Conservation (phyloP, 2,113 vertebrate genomes). For the Catharus bicknelli region DNA sequence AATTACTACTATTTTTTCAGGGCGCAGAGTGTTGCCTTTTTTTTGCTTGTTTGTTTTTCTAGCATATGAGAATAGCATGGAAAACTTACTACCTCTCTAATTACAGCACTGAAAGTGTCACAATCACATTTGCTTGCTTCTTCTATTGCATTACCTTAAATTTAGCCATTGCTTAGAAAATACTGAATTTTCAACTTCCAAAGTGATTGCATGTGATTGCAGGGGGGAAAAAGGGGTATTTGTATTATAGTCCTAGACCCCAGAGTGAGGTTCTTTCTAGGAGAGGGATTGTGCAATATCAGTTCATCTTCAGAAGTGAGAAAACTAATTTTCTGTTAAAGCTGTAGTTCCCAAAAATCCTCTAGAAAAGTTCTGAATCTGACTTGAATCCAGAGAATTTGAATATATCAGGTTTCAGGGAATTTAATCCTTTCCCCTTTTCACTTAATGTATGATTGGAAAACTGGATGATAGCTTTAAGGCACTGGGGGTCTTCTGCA, state of each 20-base stretch:
- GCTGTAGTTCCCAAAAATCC: not conserved
- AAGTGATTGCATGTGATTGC: not conserved
- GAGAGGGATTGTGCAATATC: not conserved
- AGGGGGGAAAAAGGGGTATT: accelerated
- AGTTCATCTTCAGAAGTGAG: not conserved
- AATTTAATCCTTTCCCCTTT: not conserved
- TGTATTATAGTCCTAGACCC: not conserved
- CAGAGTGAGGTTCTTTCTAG: not conserved
- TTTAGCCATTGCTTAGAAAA: not conserved
- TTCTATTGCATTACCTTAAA: not conserved
- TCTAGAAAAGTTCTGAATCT: not conserved
- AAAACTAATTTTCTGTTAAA: not conserved
- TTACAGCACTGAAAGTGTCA: not conserved
- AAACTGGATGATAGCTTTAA: not conserved
- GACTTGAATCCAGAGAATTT: not conserved
- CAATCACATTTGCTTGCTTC: not conserved
- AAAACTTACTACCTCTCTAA: not conserved
- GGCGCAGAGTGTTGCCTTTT: accelerated
- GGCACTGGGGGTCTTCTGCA: not conserved
- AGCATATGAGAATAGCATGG: not conserved
- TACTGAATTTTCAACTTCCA: not conserved
- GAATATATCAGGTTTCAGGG: not conserved
- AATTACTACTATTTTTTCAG: not conserved
- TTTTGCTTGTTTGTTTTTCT: not conserved
- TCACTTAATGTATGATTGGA: not conserved